These are phyloP conservation scores for Siniperca knerii DNA, from an alignment of 2,113 vertebrate genomes.

Conservation along the genomic window DNA sequence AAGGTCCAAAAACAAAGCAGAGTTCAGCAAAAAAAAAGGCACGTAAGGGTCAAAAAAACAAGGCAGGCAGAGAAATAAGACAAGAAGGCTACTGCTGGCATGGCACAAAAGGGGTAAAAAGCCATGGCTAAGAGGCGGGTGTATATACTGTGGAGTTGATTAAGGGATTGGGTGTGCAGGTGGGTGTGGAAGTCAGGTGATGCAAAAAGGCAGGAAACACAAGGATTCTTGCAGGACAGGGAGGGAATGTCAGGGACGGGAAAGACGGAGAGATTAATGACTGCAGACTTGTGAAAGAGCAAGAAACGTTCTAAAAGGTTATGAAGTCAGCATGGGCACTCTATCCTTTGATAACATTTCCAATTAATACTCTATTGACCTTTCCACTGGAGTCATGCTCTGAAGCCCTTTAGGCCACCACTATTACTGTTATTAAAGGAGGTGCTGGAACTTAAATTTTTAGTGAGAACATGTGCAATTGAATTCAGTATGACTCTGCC, in stretches of 20 bases:
- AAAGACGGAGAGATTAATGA: slow-evolving; percentile 13
- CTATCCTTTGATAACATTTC: slow-evolving; percentile 25
- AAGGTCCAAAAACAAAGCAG: background rate
- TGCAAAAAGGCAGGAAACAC: background rate
- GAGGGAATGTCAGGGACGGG: background rate
- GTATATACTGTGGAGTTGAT: background rate
- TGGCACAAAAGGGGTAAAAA: slow-evolving; percentile 21
- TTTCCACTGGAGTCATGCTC: slow-evolving; percentile 16
- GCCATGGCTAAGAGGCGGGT: background rate
- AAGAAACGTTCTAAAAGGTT: slow-evolving; percentile 11
- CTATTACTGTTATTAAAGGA: slow-evolving; percentile 15
- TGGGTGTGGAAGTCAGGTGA: slow-evolving; percentile 17
- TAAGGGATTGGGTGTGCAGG: slow-evolving; percentile 8
- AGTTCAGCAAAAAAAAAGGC: background rate
- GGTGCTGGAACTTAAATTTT: slow-evolving; percentile 6
- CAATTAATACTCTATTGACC: slow-evolving; percentile 48
- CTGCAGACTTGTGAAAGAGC: background rate
- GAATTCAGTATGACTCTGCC: background rate
- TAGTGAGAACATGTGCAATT: background rate
- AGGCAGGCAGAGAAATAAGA: background rate
- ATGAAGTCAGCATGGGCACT: background rate
- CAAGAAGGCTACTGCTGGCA: background rate
- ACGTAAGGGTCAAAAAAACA: background rate
- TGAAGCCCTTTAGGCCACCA: background rate
- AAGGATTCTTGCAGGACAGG: background rate